Evolutionary conservation across 2,888 invertebrate species (phyloP).

Genomic region (Phortica okadai): DNA sequence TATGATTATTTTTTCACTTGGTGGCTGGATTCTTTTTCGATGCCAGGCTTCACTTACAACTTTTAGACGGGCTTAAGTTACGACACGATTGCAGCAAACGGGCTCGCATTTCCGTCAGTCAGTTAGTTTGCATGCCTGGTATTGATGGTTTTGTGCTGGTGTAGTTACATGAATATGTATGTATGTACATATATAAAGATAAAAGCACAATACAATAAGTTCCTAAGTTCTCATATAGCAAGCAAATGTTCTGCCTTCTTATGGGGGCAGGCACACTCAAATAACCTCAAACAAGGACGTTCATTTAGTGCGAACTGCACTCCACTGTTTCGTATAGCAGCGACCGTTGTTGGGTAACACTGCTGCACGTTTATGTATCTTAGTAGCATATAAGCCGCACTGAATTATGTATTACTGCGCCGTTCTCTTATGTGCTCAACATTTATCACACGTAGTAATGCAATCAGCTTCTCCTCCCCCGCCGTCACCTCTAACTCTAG

Average conservation of each 20-base stretch:
- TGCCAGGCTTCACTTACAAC: no score
- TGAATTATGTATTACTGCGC: constrained; percentile 29
- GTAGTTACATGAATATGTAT: not conserved
- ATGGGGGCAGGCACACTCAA: constrained; percentile 35
- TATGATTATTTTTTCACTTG: no score
- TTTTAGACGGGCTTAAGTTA: no score
- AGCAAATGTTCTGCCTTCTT: not conserved
- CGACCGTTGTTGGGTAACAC: constrained; percentile 43
- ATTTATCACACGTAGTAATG: constrained; percentile 57
- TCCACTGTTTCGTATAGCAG: not conserved
- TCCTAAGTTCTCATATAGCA: constrained; percentile 7
- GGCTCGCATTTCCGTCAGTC: no score
- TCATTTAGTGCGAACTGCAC: constrained; percentile 50
- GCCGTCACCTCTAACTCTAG: not conserved
- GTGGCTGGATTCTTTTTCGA: no score
- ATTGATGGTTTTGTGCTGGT: no score
- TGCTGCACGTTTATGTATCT: constrained; percentile 12
- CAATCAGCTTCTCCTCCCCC: constrained; percentile 57
- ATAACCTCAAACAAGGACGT: constrained; percentile 71
- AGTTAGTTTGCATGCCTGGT: no score
- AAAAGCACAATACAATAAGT: constrained; percentile 8
- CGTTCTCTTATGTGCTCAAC: not conserved
- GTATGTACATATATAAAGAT: constrained; percentile 17
- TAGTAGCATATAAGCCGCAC: constrained; percentile 19
- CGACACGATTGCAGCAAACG: no score